These are phyloP conservation scores for Tiaroga cobitis DNA, from an alignment of 2,797 vertebrate genomes.

Conservation along the genomic window DNA sequence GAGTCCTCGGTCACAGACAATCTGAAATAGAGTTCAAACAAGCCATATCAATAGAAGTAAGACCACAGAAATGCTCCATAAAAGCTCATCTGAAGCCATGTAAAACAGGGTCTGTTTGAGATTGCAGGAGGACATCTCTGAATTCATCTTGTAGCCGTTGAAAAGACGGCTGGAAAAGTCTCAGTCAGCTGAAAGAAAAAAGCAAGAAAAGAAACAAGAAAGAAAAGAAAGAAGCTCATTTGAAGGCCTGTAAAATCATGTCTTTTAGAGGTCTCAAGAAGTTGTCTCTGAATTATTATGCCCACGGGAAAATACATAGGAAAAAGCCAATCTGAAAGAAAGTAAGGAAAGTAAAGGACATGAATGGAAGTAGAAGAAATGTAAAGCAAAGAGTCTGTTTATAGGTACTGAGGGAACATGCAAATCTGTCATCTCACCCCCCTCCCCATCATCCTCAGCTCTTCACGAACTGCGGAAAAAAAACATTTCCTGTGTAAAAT, in stretches of 20 bases:
- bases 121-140: constrained; percentile 7
- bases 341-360: not conserved
- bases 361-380: not conserved
- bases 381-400: constrained; percentile 32
- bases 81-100: constrained; percentile 37
- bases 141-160: not conserved
- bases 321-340: not conserved
- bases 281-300: constrained; percentile 3
- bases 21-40: constrained; percentile 68
- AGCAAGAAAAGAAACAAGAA: constrained; percentile 2
- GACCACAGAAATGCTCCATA: constrained; percentile 30
- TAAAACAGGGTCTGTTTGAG: constrained; percentile 9
- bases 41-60: constrained; percentile 9
- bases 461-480: constrained; percentile 81
- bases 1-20: constrained; percentile 86
- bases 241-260: constrained; percentile 2
- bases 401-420: constrained; percentile 45
- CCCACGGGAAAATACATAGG: not conserved
- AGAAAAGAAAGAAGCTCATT: constrained; percentile 8
- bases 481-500: constrained; percentile 85
- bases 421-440: constrained; percentile 57
- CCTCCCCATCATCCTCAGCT: constrained; percentile 24
- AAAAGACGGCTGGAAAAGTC: not conserved
- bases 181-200: not conserved
- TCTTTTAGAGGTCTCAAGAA: constrained; percentile 3